Percentiles rank a stretch among this genome's conserved stretches.
Conservation (phyloP, 2,888 invertebrate genomes). For the Dasypolia templi region DNA sequence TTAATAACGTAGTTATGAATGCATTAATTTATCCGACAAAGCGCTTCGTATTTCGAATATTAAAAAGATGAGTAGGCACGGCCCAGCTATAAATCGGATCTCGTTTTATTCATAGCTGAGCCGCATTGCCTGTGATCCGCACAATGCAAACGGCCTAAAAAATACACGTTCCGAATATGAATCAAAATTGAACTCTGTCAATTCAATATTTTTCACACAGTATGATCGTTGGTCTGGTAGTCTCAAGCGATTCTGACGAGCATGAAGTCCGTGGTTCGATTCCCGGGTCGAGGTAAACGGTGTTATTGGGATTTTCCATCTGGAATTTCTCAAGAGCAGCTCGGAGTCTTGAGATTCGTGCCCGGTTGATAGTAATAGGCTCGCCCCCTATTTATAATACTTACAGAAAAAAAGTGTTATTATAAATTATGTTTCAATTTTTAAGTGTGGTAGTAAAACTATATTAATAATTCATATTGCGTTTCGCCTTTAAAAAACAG, state of each 20-base stretch:
- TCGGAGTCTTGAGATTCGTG: too few species aligned
- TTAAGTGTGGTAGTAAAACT: not conserved
- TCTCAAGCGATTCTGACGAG: too few species aligned
- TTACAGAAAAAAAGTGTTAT: too few species aligned
- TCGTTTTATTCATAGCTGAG: conserved; percentile 60
- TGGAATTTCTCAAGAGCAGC: too few species aligned
- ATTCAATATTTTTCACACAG: conserved; percentile 28
- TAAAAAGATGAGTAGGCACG: conserved; percentile 53
- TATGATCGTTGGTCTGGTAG: too few species aligned
- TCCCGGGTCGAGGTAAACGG: too few species aligned
- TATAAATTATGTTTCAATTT: conserved; percentile 5
- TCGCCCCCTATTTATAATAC: too few species aligned
- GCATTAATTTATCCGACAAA: conserved; percentile 30
- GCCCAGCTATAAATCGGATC: conserved; percentile 56
- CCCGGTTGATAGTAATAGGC: too few species aligned
- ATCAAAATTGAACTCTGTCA: conserved; percentile 40
- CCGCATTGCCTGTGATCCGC: conserved; percentile 43
- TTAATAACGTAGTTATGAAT: conserved; percentile 6
- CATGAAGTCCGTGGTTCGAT: too few species aligned
- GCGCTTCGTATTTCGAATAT: conserved; percentile 42
- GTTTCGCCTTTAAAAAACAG: conserved; percentile 12
- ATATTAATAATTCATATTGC: conserved; percentile 11
- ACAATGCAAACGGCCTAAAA: conserved; percentile 54
- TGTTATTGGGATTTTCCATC: too few species aligned
- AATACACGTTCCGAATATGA: conserved; percentile 47